Percentiles rank a stretch among this genome's conserved stretches.
Evolutionary conservation across 2,888 invertebrate species (phyloP).

Genomic region (Acronicta aceris): DNA sequence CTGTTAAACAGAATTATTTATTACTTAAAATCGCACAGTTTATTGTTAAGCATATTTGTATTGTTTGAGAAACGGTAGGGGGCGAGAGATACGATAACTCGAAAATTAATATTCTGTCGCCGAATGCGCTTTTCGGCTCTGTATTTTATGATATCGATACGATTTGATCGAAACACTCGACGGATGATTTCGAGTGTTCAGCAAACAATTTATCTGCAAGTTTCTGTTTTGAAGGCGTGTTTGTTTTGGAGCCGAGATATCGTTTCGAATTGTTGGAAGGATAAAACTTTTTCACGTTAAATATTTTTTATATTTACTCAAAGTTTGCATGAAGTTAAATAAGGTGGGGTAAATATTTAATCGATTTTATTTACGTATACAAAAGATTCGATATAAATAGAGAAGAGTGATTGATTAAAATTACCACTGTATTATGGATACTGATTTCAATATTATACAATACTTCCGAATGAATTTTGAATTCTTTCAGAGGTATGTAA

Average conservation of each 20-base stretch:
- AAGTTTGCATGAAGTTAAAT: conserved; percentile 18
- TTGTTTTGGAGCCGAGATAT: conserved; percentile 66
- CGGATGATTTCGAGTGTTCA: conserved; percentile 67
- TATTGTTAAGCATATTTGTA: conserved; percentile 75
- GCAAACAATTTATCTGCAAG: conserved; percentile 70
- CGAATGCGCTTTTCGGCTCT: conserved; percentile 77
- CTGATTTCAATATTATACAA: no score
- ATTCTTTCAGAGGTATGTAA: no score
- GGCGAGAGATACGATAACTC: conserved; percentile 70
- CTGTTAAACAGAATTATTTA: conserved; percentile 74
- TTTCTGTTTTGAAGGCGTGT: conserved; percentile 64
- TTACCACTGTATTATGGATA: background rate
- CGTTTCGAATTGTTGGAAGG: conserved; percentile 47
- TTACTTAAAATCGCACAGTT: conserved; percentile 75
- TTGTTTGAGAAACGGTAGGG: conserved; percentile 76
- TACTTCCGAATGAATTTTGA: no score
- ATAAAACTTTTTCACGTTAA: conserved; percentile 52
- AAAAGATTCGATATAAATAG: background rate
- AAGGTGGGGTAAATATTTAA: conserved; percentile 21
- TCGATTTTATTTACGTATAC: conserved; percentile 2
- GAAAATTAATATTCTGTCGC: conserved; percentile 86
- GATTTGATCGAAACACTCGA: conserved; percentile 68
- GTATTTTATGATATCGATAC: conserved; percentile 79
- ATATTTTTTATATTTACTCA: conserved; percentile 44
- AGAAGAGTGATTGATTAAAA: no score